Evolutionary conservation across 2,888 invertebrate genomes (phyloP).

Genomic region (Agriopis aurantiaria): DNA sequence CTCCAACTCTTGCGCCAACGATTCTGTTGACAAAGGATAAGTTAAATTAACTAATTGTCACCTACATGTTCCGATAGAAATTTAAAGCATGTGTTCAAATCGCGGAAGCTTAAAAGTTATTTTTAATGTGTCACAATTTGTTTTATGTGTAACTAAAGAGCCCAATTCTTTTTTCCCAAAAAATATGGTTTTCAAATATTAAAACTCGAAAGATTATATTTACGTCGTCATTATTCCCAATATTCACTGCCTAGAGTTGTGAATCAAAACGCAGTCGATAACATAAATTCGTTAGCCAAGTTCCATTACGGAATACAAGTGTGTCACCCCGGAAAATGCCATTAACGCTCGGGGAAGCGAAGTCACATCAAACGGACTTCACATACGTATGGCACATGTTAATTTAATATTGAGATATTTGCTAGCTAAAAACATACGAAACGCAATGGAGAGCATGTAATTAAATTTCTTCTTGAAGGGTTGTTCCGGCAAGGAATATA

Average conservation of each 20-base stretch:
- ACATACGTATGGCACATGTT: constrained; percentile 75
- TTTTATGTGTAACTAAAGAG: neutral
- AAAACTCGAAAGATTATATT: neutral
- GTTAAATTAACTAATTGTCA: neutral
- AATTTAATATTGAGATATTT: constrained; percentile 80
- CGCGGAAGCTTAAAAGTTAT: too few species aligned
- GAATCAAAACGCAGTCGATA: constrained; percentile 23
- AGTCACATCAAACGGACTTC: constrained; percentile 81
- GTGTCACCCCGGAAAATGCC: constrained; percentile 76
- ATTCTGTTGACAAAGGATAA: constrained; percentile 88
- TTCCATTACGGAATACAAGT: constrained; percentile 55
- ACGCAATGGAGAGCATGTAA: constrained; percentile 69
- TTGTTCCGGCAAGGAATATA: constrained; percentile 35
- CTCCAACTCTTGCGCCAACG: constrained; percentile 94
- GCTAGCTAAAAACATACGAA: constrained; percentile 77
- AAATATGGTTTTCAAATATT: too few species aligned
- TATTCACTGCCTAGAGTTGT: constrained; percentile 22
- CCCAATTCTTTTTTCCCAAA: neutral
- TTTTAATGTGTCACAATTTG: too few species aligned
- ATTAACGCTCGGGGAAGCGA: constrained; percentile 73
- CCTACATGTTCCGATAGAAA: too few species aligned
- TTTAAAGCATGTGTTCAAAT: too few species aligned
- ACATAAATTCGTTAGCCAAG: constrained; percentile 37
- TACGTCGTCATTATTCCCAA: neutral
- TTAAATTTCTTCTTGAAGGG: constrained; percentile 75